Base-by-base conservation (phyloP, 1,140 invertebrate genomes). In the Aphidius gifuensis region DNA sequence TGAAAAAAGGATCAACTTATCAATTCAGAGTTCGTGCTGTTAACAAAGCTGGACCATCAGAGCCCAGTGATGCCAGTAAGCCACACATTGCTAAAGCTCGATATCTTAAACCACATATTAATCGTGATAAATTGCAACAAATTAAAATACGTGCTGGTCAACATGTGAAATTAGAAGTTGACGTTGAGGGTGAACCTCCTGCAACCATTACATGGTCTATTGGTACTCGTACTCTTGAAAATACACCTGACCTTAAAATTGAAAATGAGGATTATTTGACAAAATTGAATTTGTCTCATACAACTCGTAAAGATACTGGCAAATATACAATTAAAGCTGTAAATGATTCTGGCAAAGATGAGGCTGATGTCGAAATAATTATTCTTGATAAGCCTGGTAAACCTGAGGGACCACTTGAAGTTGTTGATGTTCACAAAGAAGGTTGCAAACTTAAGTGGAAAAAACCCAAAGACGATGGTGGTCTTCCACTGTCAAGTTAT, bases 401-500 rank as follows among this genome's bases (percentile, higher is more conserved):
- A 70, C 97, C 97, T 0, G 93, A 97, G 82, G 96, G 95, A 49
- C 96, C 96, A 3, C 76, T 99, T 1, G 93, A 96, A 77, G 92
- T 97, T 5, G 87, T 85, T 0, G 94, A 98, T 75, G 87, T 99
- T 0, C 92, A 96, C 73, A 97, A 97, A 62, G 95, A 98, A 73
- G 92, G 93, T 39, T 95, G 93, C 73, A 98, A 95, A 73, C 81
- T 99, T 5, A 90, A 92, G 68, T 99, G 97, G 97, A 92, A 93
- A 16, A 93, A 93, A 72, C 93, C 96, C 7, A 92, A 92, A 76
- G 96, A 99, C 76, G 94, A 97, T 70, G 97, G 97, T 61, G 96
- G 95, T 51, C 80, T 96, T 43, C 96, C 96, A 5, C 84, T 99
- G 53, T 91, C 90, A 39, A 89, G 90, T 9, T 98, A 95, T 74